Evolutionary conservation across 2,797 vertebrate genomes (phyloP).

Genomic region (Natrix natrix): DNA sequence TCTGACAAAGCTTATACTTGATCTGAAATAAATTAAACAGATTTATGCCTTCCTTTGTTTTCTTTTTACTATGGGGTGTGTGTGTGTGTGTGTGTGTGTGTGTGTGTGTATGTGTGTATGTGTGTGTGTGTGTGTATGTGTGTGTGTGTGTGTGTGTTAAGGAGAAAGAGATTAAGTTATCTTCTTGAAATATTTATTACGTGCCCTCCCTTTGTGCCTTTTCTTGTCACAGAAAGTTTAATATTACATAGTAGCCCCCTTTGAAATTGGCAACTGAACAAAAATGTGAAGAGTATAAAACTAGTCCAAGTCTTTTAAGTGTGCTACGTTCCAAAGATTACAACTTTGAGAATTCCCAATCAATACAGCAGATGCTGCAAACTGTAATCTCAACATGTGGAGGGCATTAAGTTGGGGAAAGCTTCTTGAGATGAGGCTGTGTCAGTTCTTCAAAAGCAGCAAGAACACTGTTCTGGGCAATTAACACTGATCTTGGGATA

Average conservation of each 20-base stretch:
- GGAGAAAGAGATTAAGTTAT: not conserved
- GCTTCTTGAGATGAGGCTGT: not conserved
- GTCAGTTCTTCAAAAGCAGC: not conserved
- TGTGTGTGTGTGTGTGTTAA: not conserved
- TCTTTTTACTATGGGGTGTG: not conserved
- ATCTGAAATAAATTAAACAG: not conserved
- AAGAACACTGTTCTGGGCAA: not conserved
- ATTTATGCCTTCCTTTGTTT: not conserved
- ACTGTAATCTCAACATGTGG: not conserved
- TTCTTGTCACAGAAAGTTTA: conserved; percentile 1
- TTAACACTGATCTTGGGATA: not conserved
- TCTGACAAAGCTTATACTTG: not conserved
- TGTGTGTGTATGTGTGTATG: not conserved
- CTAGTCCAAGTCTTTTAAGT: not conserved
- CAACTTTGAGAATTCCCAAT: accelerated
- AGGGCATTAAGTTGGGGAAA: not conserved
- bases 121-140: no score
- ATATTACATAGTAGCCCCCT: accelerated
- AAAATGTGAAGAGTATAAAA: not conserved
- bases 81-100: no score
- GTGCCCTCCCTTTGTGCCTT: not conserved
- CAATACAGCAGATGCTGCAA: not conserved
- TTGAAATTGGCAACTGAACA: not conserved
- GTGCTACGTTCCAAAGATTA: not conserved
- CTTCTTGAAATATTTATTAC: not conserved